phyloP scores from a whole-genome alignment of 2,888 invertebrate species.

The Leptopterna dolabrata region DNA sequence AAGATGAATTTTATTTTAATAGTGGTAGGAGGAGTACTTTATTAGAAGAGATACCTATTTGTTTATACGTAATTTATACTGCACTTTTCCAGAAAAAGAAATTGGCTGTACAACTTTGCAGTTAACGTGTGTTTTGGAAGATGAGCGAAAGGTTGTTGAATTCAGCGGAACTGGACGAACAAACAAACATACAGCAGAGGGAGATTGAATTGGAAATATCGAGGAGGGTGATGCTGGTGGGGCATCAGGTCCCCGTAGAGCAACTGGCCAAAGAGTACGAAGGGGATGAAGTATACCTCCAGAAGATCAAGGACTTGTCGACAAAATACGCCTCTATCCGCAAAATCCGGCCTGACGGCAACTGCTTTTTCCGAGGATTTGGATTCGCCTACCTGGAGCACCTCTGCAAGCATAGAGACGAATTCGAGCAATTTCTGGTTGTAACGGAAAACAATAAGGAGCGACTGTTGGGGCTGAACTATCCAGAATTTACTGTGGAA shows the following conservation, averaged over 20 bases:
- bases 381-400: constrained; percentile 16
- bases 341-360: constrained; percentile 12
- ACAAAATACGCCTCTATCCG: background rate
- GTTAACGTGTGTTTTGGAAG: background rate
- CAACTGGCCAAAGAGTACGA: background rate
- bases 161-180: background rate
- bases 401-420: background rate
- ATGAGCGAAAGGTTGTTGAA: background rate
- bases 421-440: background rate
- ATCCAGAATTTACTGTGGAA: background rate
- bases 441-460: background rate
- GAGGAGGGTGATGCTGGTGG: background rate
- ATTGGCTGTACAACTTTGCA: too few relatives aligned
- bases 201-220: background rate
- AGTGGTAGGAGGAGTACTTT: too few relatives aligned
- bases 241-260: background rate
- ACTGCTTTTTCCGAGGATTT: constrained; percentile 20
- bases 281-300: background rate
- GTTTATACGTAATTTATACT: too few relatives aligned
- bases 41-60: too few relatives aligned
- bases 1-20: too few relatives aligned
- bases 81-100: too few relatives aligned
- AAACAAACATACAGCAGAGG: background rate
- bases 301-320: background rate
- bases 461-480: background rate